Base-by-base conservation (phyloP, 2,888 invertebrate species). In the Drosophila maculinotata region DNA sequence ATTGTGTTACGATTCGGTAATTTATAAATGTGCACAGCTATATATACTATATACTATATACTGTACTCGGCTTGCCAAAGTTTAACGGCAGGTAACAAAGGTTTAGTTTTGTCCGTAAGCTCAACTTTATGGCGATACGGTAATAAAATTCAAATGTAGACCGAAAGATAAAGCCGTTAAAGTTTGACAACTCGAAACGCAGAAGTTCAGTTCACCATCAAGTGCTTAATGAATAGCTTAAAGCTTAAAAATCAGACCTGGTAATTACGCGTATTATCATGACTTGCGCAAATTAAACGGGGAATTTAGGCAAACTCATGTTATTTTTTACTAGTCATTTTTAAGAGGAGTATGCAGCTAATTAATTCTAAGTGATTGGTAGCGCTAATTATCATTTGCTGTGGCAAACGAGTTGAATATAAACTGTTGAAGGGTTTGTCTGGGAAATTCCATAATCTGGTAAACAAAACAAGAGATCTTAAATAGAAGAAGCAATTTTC, bases 81-180 rank as follows among this genome's bases (percentile, higher is more conserved):
- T 45, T 12, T 4, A 2, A 36, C 23, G 23, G 20, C 28, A 15
- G n/a, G n/a, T n/a, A 1, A 9, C n/a, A 26, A 31, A 31, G n/a
- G 31, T 30, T 31, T 26, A 12, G 17, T 8, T 51, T n/a, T 20
- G 35, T 9, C 1, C n/a, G 30, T 10, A 15, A 15, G 30, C 9
- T 31, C 8, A 48, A 31, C 25, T 47, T 67, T 36, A 59, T 15
- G 41, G 36, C 51, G 58, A n/a, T 23, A 23, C 20, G 58, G 20
- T 25, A 23, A 67, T 45, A 23, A 66, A 66, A 39, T 9, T 25
- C 9, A 12, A 23, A 35, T 14, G n/a, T 23, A 12, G 26, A 8
- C 25, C 48, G 15, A 41, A 26, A 8, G 15, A 20, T 20, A 20
- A n/a, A n/a, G n/a, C n/a, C 20, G 20, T 20, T 20, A 20, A 20